These are phyloP conservation scores for Zootermopsis nevadensis DNA, from an alignment of 2,888 invertebrate species.

Conservation along the genomic window DNA sequence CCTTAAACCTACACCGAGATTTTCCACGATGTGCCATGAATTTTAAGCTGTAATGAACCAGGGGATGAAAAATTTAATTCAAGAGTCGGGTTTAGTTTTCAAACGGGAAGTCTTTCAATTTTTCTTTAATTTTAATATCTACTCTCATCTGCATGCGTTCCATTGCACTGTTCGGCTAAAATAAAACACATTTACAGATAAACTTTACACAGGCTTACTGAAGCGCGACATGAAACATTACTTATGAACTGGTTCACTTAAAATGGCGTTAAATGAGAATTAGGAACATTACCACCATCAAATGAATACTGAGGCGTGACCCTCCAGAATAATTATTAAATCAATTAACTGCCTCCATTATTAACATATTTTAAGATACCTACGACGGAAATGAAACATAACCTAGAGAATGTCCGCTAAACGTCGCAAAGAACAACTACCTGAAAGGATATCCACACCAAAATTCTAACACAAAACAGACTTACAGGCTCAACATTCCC, in stretches of 20 bases:
- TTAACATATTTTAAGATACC: too few species aligned
- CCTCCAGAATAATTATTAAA: neutral
- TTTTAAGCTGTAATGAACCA: neutral
- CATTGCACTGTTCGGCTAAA: neutral
- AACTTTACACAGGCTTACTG: neutral
- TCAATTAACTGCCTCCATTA: neutral
- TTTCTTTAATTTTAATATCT: neutral
- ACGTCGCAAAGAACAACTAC: neutral
- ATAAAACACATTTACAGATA: too few species aligned
- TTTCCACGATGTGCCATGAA: neutral
- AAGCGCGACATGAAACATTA: neutral
- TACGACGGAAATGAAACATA: neutral
- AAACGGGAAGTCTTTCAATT: neutral
- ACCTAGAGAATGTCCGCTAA: neutral
- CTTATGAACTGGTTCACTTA: neutral
- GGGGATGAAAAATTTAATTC: neutral
- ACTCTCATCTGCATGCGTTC: neutral
- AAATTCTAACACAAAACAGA: too few species aligned
- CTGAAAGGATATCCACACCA: neutral
- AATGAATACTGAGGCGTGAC: neutral
- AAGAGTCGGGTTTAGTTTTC: neutral
- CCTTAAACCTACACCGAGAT: neutral
- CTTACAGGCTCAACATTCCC: too few species aligned
- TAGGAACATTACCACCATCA: neutral
- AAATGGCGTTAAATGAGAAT: neutral